A percentile compares a stretch with the other conserved stretches of the same genome.
These are phyloP conservation scores for Leucopsar rothschildi DNA, from an alignment of 2,113 vertebrate genomes.

Conservation along the genomic window DNA sequence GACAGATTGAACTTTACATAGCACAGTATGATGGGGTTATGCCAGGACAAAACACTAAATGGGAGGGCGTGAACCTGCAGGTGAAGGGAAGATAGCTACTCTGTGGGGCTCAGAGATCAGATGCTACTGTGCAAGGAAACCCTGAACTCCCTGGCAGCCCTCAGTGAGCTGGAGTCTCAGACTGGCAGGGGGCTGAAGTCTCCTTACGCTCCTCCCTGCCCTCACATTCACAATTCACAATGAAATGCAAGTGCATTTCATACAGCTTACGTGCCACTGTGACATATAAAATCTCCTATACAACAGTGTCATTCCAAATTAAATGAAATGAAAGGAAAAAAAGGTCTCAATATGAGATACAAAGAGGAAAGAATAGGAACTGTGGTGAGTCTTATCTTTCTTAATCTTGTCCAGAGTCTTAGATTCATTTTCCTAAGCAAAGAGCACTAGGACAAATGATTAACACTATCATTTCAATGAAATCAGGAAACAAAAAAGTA, in stretches of 20 bases:
- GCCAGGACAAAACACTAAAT: neutral
- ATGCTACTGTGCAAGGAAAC: neutral
- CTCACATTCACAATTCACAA: neutral
- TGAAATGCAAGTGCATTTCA: too few species aligned
- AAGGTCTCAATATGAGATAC: neutral
- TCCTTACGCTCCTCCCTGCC: neutral
- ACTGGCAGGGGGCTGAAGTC: neutral
- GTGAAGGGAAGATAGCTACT: neutral
- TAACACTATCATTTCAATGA: neutral
- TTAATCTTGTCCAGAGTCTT: neutral
- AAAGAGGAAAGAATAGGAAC: neutral
- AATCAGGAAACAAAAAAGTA: neutral
- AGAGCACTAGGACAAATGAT: neutral
- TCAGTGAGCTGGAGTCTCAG: neutral
- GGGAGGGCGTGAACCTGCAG: neutral
- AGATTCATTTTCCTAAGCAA: neutral
- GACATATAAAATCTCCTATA: neutral
- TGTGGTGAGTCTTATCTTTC: neutral
- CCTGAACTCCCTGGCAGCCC: neutral
- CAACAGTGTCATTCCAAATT: neutral
- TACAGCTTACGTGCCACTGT: neutral
- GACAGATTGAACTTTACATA: neutral
- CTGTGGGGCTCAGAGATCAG: neutral
- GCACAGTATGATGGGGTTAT: accelerated
- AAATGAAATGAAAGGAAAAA: neutral